Conservation (phyloP, 2,888 invertebrate genomes). For the Epinotia bilunana region DNA sequence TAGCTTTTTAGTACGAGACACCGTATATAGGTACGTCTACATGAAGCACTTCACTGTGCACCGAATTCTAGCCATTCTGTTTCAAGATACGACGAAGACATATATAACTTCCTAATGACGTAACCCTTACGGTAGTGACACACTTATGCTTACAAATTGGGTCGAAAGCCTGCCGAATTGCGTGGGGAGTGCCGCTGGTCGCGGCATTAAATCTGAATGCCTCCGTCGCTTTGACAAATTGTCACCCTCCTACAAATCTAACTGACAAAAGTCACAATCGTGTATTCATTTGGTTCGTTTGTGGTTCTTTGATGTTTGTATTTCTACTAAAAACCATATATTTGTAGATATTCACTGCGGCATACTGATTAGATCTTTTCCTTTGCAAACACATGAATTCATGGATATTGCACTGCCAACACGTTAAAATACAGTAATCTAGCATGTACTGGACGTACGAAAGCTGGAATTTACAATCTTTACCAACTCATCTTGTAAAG, state of each 20-base stretch:
- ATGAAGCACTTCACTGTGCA: no score
- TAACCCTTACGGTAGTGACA: conserved; percentile 52
- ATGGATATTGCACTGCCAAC: conserved; percentile 21
- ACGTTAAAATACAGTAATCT: background rate
- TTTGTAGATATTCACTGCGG: background rate
- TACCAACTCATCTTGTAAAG: conserved; percentile 21
- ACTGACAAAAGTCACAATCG: conserved; percentile 17
- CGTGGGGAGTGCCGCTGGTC: conserved; percentile 54
- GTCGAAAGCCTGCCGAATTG: conserved; percentile 54
- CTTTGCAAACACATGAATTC: background rate
- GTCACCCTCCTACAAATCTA: conserved; percentile 56
- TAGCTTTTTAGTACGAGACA: no score
- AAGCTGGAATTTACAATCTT: conserved; percentile 10
- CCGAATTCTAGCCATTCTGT: background rate
- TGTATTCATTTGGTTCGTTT: conserved; percentile 33
- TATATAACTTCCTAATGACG: background rate
- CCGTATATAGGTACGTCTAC: no score
- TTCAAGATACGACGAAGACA: background rate
- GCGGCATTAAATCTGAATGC: conserved; percentile 61
- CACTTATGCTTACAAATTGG: conserved; percentile 55
- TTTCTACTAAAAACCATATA: conserved; percentile 1
- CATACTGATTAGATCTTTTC: conserved; percentile 19
- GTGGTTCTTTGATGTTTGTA: background rate
- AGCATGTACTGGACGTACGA: conserved; percentile 4
- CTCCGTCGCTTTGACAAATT: conserved; percentile 64